Evolutionary conservation across 2,888 invertebrate species (phyloP), one percentile per base, ranked within the genome.

Genomic region (Vesta saturnalis): DNA sequence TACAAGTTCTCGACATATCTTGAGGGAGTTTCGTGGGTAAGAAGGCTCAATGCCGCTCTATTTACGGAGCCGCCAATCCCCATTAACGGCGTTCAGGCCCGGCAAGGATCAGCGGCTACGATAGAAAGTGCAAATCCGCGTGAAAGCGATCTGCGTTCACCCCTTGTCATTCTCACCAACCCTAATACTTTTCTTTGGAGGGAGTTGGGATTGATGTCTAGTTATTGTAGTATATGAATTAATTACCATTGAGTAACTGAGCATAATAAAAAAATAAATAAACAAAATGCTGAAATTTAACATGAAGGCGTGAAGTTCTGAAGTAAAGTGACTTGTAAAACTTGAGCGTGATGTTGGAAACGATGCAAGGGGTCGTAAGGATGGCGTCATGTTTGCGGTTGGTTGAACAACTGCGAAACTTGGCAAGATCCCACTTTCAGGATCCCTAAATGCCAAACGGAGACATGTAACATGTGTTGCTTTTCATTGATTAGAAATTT

Each of bases 11-110:
- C 61, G 66, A 69, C 69, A 68, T 68, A 69, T 71, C 71, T 71
- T 65, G 66, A 71, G 66, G 66, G 65, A 68, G 64, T 71, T 69
- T 65, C 60, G 66, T 69, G 66, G 73, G 74, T 80, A 80, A 80
- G 79, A 80, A 81, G 82, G 83, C 82, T 83, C 82, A 83, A 83
- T 83, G 82, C 81, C 83, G 83, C 82, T 83, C 82, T 83, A 83
- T 83, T 83, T 83, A 81, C 82, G 80, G 81, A 82, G 81, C 81
- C 83, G 82, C 82, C 83, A 82, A 83, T 83, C 83, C 83, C 83
- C 82, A 83, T 83, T 83, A 83, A 80, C 80, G 78, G 75, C 78
- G 78, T 79, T 79, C 78, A 77, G 79, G 78, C 75, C 78, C 73
- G 75, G 76, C 77, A 79, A 78, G 79, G 78, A 80, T 80, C 80